Conservation (phyloP, 2,797 vertebrate species). For the Oreochromis grahami region DNA sequence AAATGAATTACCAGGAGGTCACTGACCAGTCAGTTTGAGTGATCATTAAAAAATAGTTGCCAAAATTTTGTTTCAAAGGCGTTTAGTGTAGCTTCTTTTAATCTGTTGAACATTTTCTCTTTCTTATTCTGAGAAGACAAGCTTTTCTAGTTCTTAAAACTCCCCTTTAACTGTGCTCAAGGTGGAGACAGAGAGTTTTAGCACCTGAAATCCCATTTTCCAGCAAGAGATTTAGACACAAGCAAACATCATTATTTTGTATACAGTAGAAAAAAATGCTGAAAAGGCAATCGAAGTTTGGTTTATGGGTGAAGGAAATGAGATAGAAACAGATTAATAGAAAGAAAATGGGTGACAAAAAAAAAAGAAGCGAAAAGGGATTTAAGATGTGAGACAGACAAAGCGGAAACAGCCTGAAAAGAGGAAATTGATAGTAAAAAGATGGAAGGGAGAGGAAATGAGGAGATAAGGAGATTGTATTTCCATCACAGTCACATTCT, state of each 20-base stretch:
- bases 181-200: background rate
- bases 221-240: background rate
- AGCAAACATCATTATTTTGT: background rate
- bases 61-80: background rate
- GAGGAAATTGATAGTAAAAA: background rate
- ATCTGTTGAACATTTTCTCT: background rate
- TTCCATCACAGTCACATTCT: slow-evolving; percentile 1
- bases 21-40: background rate
- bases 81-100: background rate
- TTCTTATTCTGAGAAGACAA: background rate
- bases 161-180: background rate
- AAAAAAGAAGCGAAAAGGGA: background rate
- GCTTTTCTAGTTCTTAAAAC: background rate
- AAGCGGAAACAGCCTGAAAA: background rate
- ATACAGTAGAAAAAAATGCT: background rate
- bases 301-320: background rate
- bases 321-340: background rate
- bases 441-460: slow-evolving; percentile 5
- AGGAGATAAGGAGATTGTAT: slow-evolving; percentile 21
- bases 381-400: background rate
- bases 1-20: background rate
- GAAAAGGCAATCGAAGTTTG: background rate
- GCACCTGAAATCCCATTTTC: background rate
- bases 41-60: background rate
- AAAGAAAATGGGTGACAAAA: background rate